Conservation (phyloP, 2,888 invertebrate species). For the Euplexia lucipara region DNA sequence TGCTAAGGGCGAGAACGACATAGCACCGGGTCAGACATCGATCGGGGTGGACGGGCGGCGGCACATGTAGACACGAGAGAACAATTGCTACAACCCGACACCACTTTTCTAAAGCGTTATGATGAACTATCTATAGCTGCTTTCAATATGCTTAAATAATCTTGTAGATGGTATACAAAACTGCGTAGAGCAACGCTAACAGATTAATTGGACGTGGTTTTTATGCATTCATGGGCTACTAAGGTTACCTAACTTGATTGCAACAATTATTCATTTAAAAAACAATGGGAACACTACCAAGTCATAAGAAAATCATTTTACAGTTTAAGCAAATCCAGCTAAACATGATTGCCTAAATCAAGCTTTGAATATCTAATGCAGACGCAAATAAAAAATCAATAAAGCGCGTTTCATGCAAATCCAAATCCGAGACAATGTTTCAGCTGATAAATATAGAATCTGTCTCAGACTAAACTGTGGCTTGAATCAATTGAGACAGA, state of each 20-base stretch:
- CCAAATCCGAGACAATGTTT: conserved; percentile 14
- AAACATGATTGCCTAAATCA: neutral
- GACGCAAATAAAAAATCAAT: neutral
- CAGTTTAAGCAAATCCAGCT: neutral
- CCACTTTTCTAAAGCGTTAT: conserved; percentile 61
- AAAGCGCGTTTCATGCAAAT: conserved; percentile 15
- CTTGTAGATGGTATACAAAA: conserved; percentile 60
- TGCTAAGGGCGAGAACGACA: conserved; percentile 80
- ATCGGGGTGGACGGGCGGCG: conserved; percentile 75
- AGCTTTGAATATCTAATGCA: neutral
- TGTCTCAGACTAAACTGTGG: conserved; percentile 28
- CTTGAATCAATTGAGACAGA: conserved; percentile 47
- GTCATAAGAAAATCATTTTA: neutral
- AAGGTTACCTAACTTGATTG: conserved; percentile 51
- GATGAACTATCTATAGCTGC: conserved; percentile 52
- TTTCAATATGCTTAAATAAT: conserved; percentile 61
- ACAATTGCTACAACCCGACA: conserved; percentile 73
- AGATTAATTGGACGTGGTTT: conserved; percentile 43
- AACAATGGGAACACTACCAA: neutral
- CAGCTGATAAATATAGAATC: conserved; percentile 31
- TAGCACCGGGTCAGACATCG: conserved; percentile 86
- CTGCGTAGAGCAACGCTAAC: conserved; percentile 44
- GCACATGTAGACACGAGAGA: conserved; percentile 71
- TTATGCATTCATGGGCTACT: conserved; percentile 40
- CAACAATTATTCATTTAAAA: conserved; percentile 13